phyloP scores from a whole-genome alignment of 2,113 vertebrate species.

The Marmota monax region DNA sequence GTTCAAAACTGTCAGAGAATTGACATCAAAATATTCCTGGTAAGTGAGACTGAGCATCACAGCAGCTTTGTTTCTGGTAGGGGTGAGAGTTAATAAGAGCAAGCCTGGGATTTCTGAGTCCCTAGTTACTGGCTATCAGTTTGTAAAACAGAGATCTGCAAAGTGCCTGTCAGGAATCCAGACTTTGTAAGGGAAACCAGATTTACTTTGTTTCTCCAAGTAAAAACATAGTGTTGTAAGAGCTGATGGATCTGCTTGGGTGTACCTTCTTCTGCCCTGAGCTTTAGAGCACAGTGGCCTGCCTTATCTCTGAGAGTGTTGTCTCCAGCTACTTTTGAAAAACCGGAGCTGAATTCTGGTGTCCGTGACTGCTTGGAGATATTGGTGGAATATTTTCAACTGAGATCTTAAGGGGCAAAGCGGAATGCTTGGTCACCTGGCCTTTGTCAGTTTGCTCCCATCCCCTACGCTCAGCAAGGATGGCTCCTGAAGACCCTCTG shows the following conservation, averaged over 20 bases:
- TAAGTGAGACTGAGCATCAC: not conserved
- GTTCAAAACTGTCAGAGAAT: not conserved
- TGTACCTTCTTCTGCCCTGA: not conserved
- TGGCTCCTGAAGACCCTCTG: not conserved
- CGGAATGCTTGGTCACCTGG: not conserved
- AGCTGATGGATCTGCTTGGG: not conserved
- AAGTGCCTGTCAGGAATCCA: conserved; percentile 18
- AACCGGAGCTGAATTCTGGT: not conserved
- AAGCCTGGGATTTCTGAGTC: not conserved
- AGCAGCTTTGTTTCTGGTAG: not conserved
- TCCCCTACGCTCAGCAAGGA: too few relatives aligned
- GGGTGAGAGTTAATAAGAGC: conserved; percentile 42
- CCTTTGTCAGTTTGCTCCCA: not conserved
- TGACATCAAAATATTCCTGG: not conserved
- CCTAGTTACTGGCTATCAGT: not conserved
- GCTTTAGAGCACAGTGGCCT: not conserved
- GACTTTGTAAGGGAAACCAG: not conserved
- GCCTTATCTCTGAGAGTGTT: not conserved
- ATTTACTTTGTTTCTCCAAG: conserved; percentile 48
- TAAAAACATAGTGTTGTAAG: not conserved
- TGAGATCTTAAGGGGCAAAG: conserved; percentile 35
- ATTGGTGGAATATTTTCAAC: conserved; percentile 51
- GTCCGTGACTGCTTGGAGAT: conserved; percentile 53
- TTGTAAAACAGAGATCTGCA: not conserved
- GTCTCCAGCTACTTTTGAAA: not conserved